Conservation (phyloP, 2,797 vertebrate species). For the Chelon auratus region DNA sequence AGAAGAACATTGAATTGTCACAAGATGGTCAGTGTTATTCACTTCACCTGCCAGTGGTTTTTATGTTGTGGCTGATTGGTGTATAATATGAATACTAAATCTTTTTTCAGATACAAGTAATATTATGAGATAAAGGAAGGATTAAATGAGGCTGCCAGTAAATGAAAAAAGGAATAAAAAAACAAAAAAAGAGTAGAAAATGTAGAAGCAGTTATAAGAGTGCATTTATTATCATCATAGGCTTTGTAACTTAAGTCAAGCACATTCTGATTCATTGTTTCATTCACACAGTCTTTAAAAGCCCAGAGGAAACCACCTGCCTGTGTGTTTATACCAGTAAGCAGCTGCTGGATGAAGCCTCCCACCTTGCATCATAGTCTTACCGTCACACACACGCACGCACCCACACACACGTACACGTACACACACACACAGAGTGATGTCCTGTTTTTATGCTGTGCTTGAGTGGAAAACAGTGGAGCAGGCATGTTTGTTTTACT, state of each 20-base stretch:
- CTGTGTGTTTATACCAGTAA: constrained; percentile 44
- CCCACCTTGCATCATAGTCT: constrained; percentile 34
- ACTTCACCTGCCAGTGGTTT: no score
- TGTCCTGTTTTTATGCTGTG: constrained; percentile 67
- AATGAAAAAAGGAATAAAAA: background rate
- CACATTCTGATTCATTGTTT: constrained; percentile 25
- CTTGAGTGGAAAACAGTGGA: constrained; percentile 53
- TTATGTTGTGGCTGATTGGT: no score
- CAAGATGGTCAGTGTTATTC: no score
- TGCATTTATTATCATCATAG: no score
- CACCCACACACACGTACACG: background rate
- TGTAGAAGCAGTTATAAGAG: no score
- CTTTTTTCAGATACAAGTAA: no score
- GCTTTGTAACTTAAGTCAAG: background rate
- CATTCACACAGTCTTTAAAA: constrained; percentile 18
- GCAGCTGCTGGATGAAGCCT: constrained; percentile 55
- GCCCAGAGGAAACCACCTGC: constrained; percentile 54
- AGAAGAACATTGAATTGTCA: no score
- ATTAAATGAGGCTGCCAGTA: no score
- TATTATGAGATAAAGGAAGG: no score
- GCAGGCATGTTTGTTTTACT: constrained; percentile 56
- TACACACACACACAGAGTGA: constrained; percentile 10
- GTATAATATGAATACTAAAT: no score
- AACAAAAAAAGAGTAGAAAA: background rate
- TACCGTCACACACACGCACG: no score